phyloP scores from a whole-genome alignment of 2,888 invertebrate genomes.

The Drosophila melanocephala region DNA sequence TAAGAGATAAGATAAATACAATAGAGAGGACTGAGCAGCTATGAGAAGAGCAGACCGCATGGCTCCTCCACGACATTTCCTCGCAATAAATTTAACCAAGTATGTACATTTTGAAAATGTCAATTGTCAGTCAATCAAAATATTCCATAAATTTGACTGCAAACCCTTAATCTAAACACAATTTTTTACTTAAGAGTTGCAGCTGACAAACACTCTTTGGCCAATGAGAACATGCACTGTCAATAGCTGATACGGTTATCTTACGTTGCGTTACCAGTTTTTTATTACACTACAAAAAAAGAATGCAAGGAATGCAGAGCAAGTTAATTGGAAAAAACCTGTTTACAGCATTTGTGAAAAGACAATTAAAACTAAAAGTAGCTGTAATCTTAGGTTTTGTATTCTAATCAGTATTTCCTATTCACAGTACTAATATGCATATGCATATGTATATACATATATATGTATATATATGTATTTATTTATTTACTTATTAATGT shows the following conservation, averaged over 20 bases:
- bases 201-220: background rate
- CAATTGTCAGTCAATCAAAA: background rate
- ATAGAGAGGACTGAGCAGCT: background rate
- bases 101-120: background rate
- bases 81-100: background rate
- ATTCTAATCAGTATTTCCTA: slow-evolving; percentile 11
- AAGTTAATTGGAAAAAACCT: background rate
- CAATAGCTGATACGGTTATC: background rate
- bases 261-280: background rate
- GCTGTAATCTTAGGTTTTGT: background rate
- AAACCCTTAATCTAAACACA: background rate
- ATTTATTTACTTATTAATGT: background rate
- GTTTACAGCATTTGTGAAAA: background rate
- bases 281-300: background rate
- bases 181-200: background rate
- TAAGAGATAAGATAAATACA: slow-evolving; percentile 42
- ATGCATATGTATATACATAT: background rate
- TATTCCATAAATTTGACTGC: background rate
- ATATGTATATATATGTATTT: background rate
- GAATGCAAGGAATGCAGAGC: background rate
- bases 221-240: background rate
- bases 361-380: background rate
- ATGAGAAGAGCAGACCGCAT: slow-evolving; percentile 26
- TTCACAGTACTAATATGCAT: background rate
- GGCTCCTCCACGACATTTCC: background rate